A percentile compares a stretch with the other conserved stretches of the same genome.
Evolutionary conservation across 2,113 vertebrate genomes (phyloP).

Genomic region (Strigops habroptila): DNA sequence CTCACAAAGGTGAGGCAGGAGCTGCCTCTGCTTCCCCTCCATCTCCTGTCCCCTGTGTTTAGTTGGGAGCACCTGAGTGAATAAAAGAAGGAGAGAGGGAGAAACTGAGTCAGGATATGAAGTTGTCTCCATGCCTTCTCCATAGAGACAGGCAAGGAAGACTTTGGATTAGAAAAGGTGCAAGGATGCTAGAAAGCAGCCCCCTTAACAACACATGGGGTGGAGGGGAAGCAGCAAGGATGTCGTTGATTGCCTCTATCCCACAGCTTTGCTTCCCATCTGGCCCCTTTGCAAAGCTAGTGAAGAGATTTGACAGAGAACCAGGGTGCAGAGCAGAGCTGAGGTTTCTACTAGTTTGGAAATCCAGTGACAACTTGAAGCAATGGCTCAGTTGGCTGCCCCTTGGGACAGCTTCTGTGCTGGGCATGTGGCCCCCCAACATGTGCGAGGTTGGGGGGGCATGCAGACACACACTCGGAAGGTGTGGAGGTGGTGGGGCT

Average conservation of each 20-base stretch:
- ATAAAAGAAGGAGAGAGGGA: neutral
- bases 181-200: neutral
- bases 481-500: neutral
- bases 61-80: neutral
- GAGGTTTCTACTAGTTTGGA: neutral
- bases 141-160: neutral
- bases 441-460: neutral
- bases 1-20: neutral
- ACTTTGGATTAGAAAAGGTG: neutral
- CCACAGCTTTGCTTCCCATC: neutral
- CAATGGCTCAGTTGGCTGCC: neutral
- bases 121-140: neutral
- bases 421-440: neutral
- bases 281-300: neutral
- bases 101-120: neutral
- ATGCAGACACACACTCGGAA: neutral
- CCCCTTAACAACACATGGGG: fast-evolving
- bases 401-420: neutral
- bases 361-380: neutral
- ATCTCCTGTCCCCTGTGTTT: neutral
- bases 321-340: neutral
- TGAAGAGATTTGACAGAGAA: neutral
- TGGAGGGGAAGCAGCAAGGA: neutral
- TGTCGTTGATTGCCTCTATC: neutral
- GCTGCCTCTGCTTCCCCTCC: neutral